Evolutionary conservation across 2,797 vertebrate species (phyloP).

Genomic region (Lindbergichthys nudifrons): DNA sequence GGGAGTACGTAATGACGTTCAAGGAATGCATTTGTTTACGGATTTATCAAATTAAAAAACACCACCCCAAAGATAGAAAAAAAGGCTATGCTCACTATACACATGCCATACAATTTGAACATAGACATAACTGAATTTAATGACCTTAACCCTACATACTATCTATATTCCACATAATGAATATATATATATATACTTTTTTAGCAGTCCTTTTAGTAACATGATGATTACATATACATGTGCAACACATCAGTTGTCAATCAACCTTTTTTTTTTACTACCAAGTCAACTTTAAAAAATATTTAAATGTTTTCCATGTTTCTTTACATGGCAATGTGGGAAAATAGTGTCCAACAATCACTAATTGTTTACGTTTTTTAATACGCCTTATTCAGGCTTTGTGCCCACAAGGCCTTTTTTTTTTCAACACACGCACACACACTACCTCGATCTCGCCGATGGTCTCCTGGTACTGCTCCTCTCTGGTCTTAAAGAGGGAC

Average conservation of each 20-base stretch:
- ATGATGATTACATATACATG: too few species aligned
- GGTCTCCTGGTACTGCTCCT: conserved; percentile 98
- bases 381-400: neutral
- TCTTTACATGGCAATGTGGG: conserved; percentile 4
- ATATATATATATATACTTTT: too few species aligned
- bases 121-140: too few species aligned
- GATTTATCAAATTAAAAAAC: too few species aligned
- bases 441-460: conserved; percentile 97
- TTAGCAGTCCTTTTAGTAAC: too few species aligned
- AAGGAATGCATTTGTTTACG: too few species aligned
- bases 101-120: too few species aligned
- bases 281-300: neutral
- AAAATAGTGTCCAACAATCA: neutral
- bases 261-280: neutral
- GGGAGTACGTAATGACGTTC: too few species aligned
- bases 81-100: too few species aligned
- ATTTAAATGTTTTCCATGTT: neutral
- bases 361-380: neutral
- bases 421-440: neutral
- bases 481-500: conserved; percentile 95
- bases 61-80: too few species aligned
- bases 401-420: neutral
- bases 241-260: too few species aligned
- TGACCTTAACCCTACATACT: neutral
- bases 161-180: too few species aligned